Conservation (phyloP, 2,113 vertebrate species). For the Corythaixoides concolor region DNA sequence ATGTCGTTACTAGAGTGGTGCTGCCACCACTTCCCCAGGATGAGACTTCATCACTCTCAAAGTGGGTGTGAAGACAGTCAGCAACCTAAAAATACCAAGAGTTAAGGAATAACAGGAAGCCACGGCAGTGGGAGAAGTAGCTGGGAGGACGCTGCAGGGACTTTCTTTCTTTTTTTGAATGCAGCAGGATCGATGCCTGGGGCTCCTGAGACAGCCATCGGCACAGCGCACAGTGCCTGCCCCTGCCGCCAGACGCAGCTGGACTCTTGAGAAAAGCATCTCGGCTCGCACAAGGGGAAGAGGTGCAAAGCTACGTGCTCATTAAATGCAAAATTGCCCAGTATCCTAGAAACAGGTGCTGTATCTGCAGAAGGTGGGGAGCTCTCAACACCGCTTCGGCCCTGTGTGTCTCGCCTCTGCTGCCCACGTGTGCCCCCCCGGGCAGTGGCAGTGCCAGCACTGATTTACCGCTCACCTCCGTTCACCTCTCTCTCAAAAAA, state of each 20-base stretch:
- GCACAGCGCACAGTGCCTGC: neutral
- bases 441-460: neutral
- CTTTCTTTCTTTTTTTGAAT: neutral
- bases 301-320: neutral
- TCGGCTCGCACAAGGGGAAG: fast-evolving
- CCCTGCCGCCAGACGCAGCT: fast-evolving
- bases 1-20: neutral
- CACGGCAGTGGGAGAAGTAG: neutral
- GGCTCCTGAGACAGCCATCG: fast-evolving
- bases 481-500: neutral
- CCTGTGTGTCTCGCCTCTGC: neutral
- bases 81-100: neutral
- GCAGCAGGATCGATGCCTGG: fast-evolving
- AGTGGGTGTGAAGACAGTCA: neutral
- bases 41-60: neutral
- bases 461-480: neutral
- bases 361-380: neutral
- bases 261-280: neutral
- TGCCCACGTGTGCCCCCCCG: fast-evolving
- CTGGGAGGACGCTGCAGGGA: neutral
- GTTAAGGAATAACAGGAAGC: neutral
- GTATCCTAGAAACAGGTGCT: neutral
- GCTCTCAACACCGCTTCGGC: neutral
- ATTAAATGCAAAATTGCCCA: fast-evolving
- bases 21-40: neutral